Evolutionary conservation across 2,797 vertebrate genomes (phyloP).

Genomic region (Lutjanus campechanus): DNA sequence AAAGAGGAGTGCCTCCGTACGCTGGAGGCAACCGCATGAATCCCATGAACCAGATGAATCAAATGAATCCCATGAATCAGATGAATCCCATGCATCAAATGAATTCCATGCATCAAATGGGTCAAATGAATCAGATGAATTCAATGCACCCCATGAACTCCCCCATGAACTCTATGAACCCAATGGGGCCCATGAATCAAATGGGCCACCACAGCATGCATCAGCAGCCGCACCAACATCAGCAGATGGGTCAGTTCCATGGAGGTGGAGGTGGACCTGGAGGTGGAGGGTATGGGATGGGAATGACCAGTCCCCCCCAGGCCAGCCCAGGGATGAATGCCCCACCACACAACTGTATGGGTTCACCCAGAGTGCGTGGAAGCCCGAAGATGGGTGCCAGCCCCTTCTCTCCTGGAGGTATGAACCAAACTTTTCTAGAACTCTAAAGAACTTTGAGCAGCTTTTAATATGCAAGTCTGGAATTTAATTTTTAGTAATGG

Average conservation of each 20-base stretch:
- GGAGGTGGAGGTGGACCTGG: slow-evolving; percentile 70
- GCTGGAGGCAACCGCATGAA: slow-evolving; percentile 80
- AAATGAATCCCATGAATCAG: slow-evolving; percentile 80
- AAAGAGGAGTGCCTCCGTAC: slow-evolving; percentile 88
- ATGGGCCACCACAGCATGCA: slow-evolving; percentile 85
- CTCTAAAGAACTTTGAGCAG: not conserved
- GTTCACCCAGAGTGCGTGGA: slow-evolving; percentile 93
- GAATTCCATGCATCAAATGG: slow-evolving; percentile 81
- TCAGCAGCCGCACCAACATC: slow-evolving; percentile 74
- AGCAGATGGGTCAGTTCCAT: slow-evolving; percentile 78
- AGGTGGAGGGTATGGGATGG: slow-evolving; percentile 88
- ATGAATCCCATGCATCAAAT: slow-evolving; percentile 78
- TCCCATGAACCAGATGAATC: slow-evolving; percentile 82
- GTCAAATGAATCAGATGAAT: slow-evolving; percentile 80
- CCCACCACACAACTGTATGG: slow-evolving; percentile 91
- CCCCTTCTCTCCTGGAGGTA: slow-evolving; percentile 98
- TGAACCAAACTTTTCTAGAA: slow-evolving; percentile 2
- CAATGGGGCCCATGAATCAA: slow-evolving; percentile 82
- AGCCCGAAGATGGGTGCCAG: slow-evolving; percentile 95
- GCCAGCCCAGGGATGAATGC: slow-evolving; percentile 91
- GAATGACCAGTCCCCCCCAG: slow-evolving; percentile 93
- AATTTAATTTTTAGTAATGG: not conserved
- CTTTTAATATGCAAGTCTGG: not conserved
- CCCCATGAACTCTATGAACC: slow-evolving; percentile 76
- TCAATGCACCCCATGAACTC: slow-evolving; percentile 78